A percentile compares a stretch with the other conserved stretches of the same genome.
phyloP scores from a whole-genome alignment of 2,797 vertebrate species.

The Taeniopygia guttata region DNA sequence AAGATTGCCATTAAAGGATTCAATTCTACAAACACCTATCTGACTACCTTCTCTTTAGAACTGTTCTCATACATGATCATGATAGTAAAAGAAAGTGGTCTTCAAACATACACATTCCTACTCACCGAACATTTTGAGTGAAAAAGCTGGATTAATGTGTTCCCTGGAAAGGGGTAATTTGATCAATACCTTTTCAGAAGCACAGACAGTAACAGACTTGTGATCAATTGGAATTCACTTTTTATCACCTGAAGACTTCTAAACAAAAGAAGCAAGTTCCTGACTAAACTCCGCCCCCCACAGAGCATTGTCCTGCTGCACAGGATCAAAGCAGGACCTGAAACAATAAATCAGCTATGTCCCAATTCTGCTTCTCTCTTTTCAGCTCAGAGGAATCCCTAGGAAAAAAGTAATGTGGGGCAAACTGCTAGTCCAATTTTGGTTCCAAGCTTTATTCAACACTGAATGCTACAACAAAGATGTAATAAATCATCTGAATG shows the following conservation, averaged over 20 bases:
- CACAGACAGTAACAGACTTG: background rate
- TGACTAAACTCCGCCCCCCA: background rate
- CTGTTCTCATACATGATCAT: background rate
- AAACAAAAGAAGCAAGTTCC: background rate
- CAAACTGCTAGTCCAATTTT: background rate
- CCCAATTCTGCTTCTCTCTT: background rate
- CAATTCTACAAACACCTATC: background rate
- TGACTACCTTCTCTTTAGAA: background rate
- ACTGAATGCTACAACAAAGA: background rate
- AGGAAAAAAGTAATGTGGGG: background rate
- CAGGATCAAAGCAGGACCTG: background rate
- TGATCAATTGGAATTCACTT: background rate
- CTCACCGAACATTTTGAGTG: background rate
- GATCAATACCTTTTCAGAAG: background rate
- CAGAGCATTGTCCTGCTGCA: background rate
- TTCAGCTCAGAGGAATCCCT: background rate
- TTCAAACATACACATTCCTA: background rate
- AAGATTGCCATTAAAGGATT: background rate
- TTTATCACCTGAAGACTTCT: background rate
- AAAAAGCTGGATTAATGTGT: background rate
- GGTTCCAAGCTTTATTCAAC: background rate
- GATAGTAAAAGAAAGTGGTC: background rate
- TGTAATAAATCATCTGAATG: background rate
- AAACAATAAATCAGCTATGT: background rate
- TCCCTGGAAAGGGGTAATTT: background rate